These are phyloP conservation scores for Stegodyphus dumicola DNA, from an alignment of 1,140 invertebrate species.

Conservation along the genomic window DNA sequence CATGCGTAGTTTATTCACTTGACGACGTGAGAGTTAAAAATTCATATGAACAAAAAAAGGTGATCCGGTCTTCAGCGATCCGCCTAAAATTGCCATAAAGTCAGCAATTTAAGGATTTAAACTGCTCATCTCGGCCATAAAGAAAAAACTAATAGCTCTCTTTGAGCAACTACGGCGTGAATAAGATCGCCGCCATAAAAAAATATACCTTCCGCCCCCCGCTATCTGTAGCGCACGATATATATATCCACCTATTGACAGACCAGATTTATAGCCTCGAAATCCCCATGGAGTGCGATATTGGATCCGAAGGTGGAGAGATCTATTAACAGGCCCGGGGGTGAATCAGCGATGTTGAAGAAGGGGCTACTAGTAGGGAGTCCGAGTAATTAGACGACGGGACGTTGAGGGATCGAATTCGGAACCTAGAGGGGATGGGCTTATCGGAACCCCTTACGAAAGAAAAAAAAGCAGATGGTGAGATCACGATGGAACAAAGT, in stretches of 20 bases:
- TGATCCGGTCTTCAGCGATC: too few species aligned
- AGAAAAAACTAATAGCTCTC: slow-evolving; percentile 34
- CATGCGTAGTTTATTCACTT: too few species aligned
- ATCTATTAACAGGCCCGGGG: slow-evolving; percentile 32
- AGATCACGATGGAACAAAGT: too few species aligned
- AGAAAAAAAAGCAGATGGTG: too few species aligned
- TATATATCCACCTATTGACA: slow-evolving; percentile 38
- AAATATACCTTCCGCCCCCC: neutral
- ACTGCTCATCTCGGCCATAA: slow-evolving; percentile 10
- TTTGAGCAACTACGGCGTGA: slow-evolving; percentile 2
- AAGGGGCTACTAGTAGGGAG: neutral
- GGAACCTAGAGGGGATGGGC: slow-evolving; percentile 23
- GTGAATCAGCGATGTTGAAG: slow-evolving; percentile 35
- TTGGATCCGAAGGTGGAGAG: slow-evolving; percentile 21
- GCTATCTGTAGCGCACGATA: neutral
- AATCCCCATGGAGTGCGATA: slow-evolving; percentile 36
- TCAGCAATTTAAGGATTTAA: slow-evolving; percentile 49
- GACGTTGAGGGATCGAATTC: slow-evolving; percentile 17
- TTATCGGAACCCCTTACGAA: too few species aligned
- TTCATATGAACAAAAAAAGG: too few species aligned
- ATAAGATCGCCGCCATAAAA: neutral
- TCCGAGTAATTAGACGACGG: slow-evolving; percentile 31
- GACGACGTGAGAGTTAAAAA: too few species aligned
- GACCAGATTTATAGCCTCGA: slow-evolving; percentile 38
- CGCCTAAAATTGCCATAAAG: slow-evolving; percentile 9